Conservation (phyloP, 2,888 invertebrate species). For the Drosophila subquinaria region DNA sequence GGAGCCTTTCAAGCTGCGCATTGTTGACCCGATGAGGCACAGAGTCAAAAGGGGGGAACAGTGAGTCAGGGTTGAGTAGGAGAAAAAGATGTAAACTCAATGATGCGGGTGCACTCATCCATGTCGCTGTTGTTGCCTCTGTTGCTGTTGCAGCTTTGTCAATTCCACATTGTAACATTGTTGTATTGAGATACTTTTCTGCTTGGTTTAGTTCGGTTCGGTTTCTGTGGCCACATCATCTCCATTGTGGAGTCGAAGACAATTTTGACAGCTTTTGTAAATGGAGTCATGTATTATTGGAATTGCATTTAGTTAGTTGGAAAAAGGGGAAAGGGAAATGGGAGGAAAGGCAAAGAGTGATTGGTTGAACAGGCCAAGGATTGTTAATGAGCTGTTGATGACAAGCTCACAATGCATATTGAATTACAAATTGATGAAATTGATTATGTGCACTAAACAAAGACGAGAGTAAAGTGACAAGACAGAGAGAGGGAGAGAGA, state of each 20-base stretch:
- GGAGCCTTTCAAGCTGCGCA: conserved; percentile 24
- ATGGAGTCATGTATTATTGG: conserved; percentile 44
- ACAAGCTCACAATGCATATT: conserved; percentile 31
- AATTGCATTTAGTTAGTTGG: conserved; percentile 4
- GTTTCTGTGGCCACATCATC: conserved; percentile 56
- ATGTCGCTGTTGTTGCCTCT: conserved; percentile 27
- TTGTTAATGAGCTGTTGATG: conserved; percentile 59
- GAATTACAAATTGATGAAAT: conserved; percentile 48
- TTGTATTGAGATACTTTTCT: conserved; percentile 63
- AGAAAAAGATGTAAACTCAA: conserved; percentile 32
- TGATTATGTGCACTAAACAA: conserved; percentile 11
- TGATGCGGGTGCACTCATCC: conserved; percentile 57
- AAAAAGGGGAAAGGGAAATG: background rate
- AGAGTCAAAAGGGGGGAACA: background rate
- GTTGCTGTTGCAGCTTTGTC: conserved; percentile 38
- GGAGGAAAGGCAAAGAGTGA: background rate
- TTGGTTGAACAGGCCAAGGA: conserved; percentile 29
- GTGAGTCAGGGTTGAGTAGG: background rate
- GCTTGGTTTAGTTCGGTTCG: conserved; percentile 50
- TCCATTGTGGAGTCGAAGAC: conserved; percentile 22
- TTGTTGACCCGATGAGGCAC: conserved; percentile 23
- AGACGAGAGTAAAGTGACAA: background rate
- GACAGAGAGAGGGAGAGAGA: background rate
- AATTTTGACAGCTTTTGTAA: conserved; percentile 58
- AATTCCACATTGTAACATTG: conserved; percentile 37